Evolutionary conservation across 2,113 vertebrate genomes (phyloP).

Genomic region (Fregetta grallaria): DNA sequence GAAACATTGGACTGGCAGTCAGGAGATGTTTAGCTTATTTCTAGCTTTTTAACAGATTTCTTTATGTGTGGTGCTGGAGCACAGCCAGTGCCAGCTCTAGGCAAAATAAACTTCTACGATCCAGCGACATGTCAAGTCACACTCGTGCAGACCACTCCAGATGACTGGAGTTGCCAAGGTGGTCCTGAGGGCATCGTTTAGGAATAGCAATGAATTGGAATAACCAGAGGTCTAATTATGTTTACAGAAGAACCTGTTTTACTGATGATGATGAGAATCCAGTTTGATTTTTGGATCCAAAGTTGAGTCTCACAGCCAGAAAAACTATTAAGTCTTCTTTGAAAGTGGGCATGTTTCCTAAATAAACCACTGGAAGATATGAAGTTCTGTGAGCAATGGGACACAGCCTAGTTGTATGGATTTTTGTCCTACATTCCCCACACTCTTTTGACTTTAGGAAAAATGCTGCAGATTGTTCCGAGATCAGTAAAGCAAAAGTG

Average conservation of each 20-base stretch:
- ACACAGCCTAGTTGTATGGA: neutral
- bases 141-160: neutral
- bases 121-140: neutral
- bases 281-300: neutral
- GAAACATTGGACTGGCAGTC: neutral
- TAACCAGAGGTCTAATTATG: constrained; percentile 25
- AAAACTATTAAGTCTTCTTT: neutral
- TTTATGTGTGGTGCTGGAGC: neutral
- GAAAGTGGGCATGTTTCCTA: neutral
- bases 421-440: neutral
- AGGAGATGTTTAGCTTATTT: constrained; percentile 11
- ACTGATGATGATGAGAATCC: constrained; percentile 25
- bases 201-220: neutral
- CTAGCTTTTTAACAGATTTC: neutral
- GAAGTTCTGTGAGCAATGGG: neutral
- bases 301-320: neutral
- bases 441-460: neutral
- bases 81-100: neutral
- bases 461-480: neutral
- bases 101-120: neutral
- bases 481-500: neutral
- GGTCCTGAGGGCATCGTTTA: neutral
- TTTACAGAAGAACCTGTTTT: constrained; percentile 40
- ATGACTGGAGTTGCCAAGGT: neutral
- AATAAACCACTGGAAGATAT: neutral